Percentiles rank a stretch among this genome's conserved stretches.
phyloP scores from a whole-genome alignment of 2,113 vertebrate genomes.

The Paramormyrops kingsleyae region DNA sequence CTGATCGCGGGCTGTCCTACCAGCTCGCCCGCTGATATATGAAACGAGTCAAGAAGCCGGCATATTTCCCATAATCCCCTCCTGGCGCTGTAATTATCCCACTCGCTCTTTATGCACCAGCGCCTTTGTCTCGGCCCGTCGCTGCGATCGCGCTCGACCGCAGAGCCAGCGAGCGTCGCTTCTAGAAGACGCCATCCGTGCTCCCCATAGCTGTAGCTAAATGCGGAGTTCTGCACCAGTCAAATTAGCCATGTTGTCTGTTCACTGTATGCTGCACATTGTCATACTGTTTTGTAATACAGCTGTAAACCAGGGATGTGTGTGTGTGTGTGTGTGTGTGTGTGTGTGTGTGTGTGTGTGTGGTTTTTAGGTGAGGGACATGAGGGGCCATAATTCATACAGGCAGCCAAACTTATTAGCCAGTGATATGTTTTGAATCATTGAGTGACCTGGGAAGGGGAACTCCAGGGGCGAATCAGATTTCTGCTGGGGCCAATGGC shows the following conservation, averaged over 20 bases:
- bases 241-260: background rate
- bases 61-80: conserved; percentile 56
- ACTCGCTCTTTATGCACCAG: conserved; percentile 58
- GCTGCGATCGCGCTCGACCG: conserved; percentile 62
- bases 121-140: conserved; percentile 58
- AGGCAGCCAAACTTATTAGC: background rate
- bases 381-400: background rate
- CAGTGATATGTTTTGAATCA: background rate
- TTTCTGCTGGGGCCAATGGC: background rate
- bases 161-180: conserved; percentile 58
- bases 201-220: conserved; percentile 56
- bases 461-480: background rate
- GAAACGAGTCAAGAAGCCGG: conserved; percentile 47
- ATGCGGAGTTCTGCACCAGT: conserved; percentile 56
- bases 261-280: background rate
- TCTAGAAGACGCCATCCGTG: conserved; percentile 51
- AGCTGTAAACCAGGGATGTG: background rate
- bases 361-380: too few relatives aligned
- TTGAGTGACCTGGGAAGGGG: background rate
- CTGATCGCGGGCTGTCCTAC: conserved; percentile 44
- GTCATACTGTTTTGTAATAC: background rate
- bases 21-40: conserved; percentile 48
- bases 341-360: too few relatives aligned
- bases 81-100: conserved; percentile 54
- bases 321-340: too few relatives aligned